Evolutionary conservation across 2,888 invertebrate genomes (phyloP).

Genomic region (Iphiclides podalirius): DNA sequence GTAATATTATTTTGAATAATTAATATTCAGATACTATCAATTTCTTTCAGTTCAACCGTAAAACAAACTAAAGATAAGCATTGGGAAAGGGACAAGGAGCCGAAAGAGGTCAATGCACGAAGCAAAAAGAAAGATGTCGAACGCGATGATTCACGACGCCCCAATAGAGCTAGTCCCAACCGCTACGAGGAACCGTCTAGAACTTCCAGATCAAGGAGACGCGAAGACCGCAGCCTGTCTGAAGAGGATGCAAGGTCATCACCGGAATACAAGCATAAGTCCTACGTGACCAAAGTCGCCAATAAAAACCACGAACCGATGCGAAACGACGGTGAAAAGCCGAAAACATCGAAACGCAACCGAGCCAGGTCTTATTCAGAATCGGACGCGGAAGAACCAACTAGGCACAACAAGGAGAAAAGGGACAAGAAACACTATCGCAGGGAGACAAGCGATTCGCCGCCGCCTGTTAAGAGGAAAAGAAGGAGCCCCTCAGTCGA

Average conservation of each 20-base stretch:
- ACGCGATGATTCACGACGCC: conserved; percentile 42
- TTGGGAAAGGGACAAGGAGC: conserved; percentile 53
- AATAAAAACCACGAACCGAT: conserved; percentile 51
- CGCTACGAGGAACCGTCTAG: conserved; percentile 54
- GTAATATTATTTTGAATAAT: no score
- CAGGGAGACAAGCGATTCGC: conserved; percentile 43
- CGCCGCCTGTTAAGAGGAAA: conserved; percentile 58
- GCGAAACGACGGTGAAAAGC: conserved; percentile 41
- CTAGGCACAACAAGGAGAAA: conserved; percentile 41
- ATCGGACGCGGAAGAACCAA: conserved; percentile 45
- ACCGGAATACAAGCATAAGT: conserved; percentile 52
- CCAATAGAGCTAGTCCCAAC: conserved; percentile 45
- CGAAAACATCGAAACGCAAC: conserved; percentile 45
- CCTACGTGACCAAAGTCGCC: conserved; percentile 58
- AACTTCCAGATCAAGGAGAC: conserved; percentile 43
- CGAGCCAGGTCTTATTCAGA: conserved; percentile 46
- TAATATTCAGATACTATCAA: no score
- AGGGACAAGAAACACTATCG: conserved; percentile 43
- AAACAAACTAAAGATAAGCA: conserved; percentile 54
- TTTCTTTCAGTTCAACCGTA: conserved; percentile 61
- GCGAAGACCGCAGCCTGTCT: conserved; percentile 49
- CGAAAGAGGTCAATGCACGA: conserved; percentile 51
- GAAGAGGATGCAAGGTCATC: conserved; percentile 44
- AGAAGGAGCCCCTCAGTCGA: conserved; percentile 53
- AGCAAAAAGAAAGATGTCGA: conserved; percentile 64